Evolutionary conservation across 2,888 invertebrate species (phyloP).

Genomic region (Tetramorium bicarinatum): DNA sequence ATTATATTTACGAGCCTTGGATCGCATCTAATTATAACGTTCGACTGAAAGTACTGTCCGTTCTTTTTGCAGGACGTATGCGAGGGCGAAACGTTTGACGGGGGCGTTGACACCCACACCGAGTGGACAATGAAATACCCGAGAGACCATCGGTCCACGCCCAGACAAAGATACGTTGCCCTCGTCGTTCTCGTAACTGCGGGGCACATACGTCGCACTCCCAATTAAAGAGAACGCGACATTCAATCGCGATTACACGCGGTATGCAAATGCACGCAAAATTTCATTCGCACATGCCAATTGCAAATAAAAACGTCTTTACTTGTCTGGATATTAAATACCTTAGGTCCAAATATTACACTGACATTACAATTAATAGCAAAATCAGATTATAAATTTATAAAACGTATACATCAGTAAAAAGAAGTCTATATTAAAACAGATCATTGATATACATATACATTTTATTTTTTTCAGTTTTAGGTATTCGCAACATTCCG

Average conservation of each 20-base stretch:
- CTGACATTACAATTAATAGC: not conserved
- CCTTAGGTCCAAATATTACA: not conserved
- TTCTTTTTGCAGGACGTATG: conserved; percentile 62
- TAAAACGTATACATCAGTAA: not conserved
- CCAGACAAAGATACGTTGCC: conserved; percentile 72
- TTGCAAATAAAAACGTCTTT: not conserved
- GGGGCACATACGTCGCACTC: conserved; percentile 38
- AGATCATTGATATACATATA: not conserved
- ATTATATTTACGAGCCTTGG: conserved; percentile 70
- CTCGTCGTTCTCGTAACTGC: conserved; percentile 41
- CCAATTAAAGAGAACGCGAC: conserved; percentile 59
- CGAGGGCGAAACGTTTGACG: conserved; percentile 77
- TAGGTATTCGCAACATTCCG: not conserved
- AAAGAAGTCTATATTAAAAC: not conserved
- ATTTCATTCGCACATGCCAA: not conserved
- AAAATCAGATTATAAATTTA: not conserved
- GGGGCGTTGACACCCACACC: conserved; percentile 84
- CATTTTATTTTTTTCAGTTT: not conserved
- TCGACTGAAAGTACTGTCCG: conserved; percentile 36
- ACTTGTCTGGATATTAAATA: not conserved
- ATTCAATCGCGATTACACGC: conserved; percentile 30
- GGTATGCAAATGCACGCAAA: conserved; percentile 25
- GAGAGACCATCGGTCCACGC: conserved; percentile 75
- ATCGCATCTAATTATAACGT: conserved; percentile 74
- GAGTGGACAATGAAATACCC: conserved; percentile 79